A percentile compares a stretch with the other conserved stretches of the same genome.
Evolutionary conservation across 1,140 invertebrate genomes (phyloP).

Genomic region (Macrobrachium rosenbergii): DNA sequence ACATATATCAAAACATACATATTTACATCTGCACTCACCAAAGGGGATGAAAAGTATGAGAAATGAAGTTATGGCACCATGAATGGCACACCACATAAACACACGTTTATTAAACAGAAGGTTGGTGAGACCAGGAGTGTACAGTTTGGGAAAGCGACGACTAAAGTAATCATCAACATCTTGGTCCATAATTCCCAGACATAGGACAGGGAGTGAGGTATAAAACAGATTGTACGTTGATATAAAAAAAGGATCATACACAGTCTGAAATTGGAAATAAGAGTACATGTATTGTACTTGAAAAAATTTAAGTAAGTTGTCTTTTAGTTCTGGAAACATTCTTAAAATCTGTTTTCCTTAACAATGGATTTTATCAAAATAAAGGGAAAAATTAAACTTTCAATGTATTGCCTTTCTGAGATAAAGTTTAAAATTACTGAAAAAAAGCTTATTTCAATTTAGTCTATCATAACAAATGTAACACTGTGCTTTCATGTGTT

Average conservation of each 20-base stretch:
- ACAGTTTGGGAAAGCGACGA: slow-evolving; percentile 92
- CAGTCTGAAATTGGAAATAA: slow-evolving; percentile 71
- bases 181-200: slow-evolving; percentile 78
- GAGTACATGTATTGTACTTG: slow-evolving; percentile 8
- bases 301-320: not conserved
- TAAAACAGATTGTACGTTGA: slow-evolving; percentile 79
- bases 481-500: no score
- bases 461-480: no score
- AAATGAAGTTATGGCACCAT: slow-evolving; percentile 96
- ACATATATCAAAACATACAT: no score
- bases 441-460: no score
- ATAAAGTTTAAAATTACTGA: no score
- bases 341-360: no score
- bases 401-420: no score
- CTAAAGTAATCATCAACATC: slow-evolving; percentile 75
- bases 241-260: slow-evolving; percentile 78
- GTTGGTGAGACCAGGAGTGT: slow-evolving; percentile 93
- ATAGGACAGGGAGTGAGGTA: slow-evolving; percentile 77
- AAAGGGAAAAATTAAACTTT: no score
- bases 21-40: slow-evolving; percentile 75
- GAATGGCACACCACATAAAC: slow-evolving; percentile 92
- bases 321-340: not conserved
- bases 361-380: no score
- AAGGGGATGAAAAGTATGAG: slow-evolving; percentile 97
- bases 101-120: slow-evolving; percentile 97